Base-by-base conservation (phyloP, 1,140 invertebrate genomes). In the Drosophila sp. region DNA sequence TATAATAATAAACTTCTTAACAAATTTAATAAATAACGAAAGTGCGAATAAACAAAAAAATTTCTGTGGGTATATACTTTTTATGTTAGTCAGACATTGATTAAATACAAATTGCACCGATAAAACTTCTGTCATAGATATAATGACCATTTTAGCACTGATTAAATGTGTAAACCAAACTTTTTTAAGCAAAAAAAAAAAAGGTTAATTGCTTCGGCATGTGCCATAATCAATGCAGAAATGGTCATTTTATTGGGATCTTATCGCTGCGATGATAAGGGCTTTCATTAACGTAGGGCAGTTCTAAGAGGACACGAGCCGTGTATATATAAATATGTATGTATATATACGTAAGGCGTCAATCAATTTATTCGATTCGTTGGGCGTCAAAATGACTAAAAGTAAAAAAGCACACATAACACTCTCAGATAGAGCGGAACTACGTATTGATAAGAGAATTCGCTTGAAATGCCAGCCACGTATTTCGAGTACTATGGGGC, bases 391-490 rank as follows among this genome's bases (percentile, higher is more conserved):
- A 29, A 48, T 36, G 29, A 46, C n/a, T 13, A 38, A 48, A 38
- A 48, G 46, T 50, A 29, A 29, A 25, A 36, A 61, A 14, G 29
- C 7, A 51, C 29, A 53, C 29, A 36, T 29, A 53, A 18, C 9
- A 54, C 3, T 13, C 38, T 41, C 40, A 29, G 46, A 64, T 45
- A 45, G 3, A 45, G 29, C 50, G 50, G 40, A 57, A 66, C 29
- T 36, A 36, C 29, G 21, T 54, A 54, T 9, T 53, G 58, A 63
- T 70, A 70, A 70, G 13, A 36, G 7, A 70, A 38, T 70, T 70
- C 58, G 66, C 57, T 43, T 11, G 57, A 69, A 69, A 51, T 61
- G 27, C 14, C 18, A 43, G 36, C 27, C 48, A 63, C 66, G 46
- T 63, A 53, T 40, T 4, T 32, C 13, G 8, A 18, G 13, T 16